These are phyloP conservation scores for Drosophila algonquin DNA, from an alignment of 2,888 invertebrate genomes.

Conservation along the genomic window DNA sequence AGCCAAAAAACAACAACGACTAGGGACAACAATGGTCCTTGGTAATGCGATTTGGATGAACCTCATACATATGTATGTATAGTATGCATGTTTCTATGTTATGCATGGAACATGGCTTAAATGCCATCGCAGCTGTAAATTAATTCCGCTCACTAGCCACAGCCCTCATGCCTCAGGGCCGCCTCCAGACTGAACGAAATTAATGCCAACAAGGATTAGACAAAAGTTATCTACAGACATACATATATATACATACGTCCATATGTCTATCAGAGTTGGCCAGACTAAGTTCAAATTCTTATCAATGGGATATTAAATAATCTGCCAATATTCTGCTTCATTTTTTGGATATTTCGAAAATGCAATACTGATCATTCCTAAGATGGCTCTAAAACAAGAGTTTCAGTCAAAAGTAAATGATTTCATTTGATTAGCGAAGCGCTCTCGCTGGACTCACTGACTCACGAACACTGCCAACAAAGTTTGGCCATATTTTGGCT, in stretches of 20 bases:
- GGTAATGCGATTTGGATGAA: conserved; percentile 28
- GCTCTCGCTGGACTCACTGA: neutral
- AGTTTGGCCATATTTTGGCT: conserved; percentile 23
- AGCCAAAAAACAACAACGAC: conserved; percentile 15
- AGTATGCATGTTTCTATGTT: conserved; percentile 26
- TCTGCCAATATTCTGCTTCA: no score
- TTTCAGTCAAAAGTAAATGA: neutral
- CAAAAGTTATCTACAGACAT: conserved; percentile 30
- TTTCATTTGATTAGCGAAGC: neutral
- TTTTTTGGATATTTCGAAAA: neutral
- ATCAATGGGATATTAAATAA: no score
- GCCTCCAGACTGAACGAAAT: conserved; percentile 28
- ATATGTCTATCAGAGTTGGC: neutral
- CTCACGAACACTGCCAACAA: neutral
- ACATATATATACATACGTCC: conserved; percentile 25
- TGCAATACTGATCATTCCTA: neutral
- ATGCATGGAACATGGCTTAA: conserved; percentile 30
- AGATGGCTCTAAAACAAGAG: neutral
- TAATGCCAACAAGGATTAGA: conserved; percentile 50
- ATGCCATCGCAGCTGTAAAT: conserved; percentile 46
- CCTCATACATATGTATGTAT: neutral
- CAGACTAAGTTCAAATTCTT: no score
- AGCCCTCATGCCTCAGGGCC: neutral
- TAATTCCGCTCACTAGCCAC: conserved; percentile 19
- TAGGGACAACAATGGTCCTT: conserved; percentile 31